Evolutionary conservation across 2,888 invertebrate species (phyloP).

Genomic region (Drosophila setosimentum): DNA sequence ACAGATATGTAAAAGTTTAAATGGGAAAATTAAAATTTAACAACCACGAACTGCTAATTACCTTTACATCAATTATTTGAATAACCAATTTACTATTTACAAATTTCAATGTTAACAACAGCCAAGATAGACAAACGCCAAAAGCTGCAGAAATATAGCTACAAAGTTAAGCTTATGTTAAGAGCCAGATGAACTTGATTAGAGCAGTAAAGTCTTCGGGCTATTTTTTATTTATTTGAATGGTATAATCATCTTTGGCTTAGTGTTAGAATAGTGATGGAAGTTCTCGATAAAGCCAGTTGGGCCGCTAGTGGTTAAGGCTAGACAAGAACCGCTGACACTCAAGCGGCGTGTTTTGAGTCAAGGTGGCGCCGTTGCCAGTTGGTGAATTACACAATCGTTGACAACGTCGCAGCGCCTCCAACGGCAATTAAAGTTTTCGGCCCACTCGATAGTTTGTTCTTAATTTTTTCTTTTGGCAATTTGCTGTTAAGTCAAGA

Average conservation of each 20-base stretch:
- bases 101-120: too few species aligned
- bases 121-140: neutral
- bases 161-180: neutral
- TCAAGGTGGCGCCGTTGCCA: constrained; percentile 56
- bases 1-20: too few species aligned
- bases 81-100: neutral
- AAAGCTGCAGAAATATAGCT: constrained; percentile 7
- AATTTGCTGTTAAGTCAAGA: constrained; percentile 51
- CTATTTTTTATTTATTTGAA: constrained; percentile 17
- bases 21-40: neutral
- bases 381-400: constrained; percentile 32
- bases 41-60: neutral
- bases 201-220: neutral
- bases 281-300: constrained; percentile 41
- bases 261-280: neutral
- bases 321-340: constrained; percentile 49
- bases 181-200: constrained; percentile 27
- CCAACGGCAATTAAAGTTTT: constrained; percentile 73
- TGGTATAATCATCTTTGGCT: constrained; percentile 7
- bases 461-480: constrained; percentile 19
- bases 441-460: constrained; percentile 35
- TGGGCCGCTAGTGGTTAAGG: constrained; percentile 22
- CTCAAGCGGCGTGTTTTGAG: constrained; percentile 59
- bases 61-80: neutral
- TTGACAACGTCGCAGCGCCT: constrained; percentile 32